These are phyloP conservation scores for Monoplex corrugatus DNA, from an alignment of 2,888 invertebrate genomes.

Conservation along the genomic window DNA sequence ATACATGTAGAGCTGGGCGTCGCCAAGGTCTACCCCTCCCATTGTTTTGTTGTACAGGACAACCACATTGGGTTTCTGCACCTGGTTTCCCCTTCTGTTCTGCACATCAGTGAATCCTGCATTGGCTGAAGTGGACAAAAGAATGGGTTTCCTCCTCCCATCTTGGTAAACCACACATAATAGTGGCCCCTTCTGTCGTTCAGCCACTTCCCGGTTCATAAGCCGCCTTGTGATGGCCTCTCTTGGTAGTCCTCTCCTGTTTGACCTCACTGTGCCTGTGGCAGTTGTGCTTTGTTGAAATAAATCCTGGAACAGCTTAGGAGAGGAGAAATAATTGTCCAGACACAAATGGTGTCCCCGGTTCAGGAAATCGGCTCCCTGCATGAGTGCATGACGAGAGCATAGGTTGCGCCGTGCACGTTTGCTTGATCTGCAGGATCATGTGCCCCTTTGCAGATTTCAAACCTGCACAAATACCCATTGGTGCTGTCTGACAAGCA, in stretches of 20 bases:
- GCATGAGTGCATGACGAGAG: slow-evolving; percentile 12
- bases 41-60: slow-evolving; percentile 24
- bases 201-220: slow-evolving; percentile 30
- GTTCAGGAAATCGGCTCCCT: background rate
- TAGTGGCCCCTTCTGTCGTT: slow-evolving; percentile 34
- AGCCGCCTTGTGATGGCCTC: background rate
- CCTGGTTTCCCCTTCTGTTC: slow-evolving; percentile 14
- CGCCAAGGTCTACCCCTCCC: slow-evolving; percentile 34
- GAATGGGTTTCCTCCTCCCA: background rate
- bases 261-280: slow-evolving; percentile 25
- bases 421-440: background rate
- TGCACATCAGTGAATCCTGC: background rate
- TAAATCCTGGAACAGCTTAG: slow-evolving; percentile 24
- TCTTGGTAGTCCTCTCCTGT: slow-evolving; percentile 38
- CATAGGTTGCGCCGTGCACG: slow-evolving; percentile 23
- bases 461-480: background rate
- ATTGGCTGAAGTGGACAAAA: background rate
- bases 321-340: slow-evolving; percentile 42
- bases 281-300: background rate
- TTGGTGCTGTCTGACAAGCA: slow-evolving; percentile 31
- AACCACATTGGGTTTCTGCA: background rate
- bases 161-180: slow-evolving; percentile 40
- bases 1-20: slow-evolving; percentile 35
- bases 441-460: slow-evolving; percentile 39
- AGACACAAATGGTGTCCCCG: slow-evolving; percentile 35